Evolutionary conservation across 2,113 vertebrate species (phyloP).

Genomic region (Melanerpes aurifrons): DNA sequence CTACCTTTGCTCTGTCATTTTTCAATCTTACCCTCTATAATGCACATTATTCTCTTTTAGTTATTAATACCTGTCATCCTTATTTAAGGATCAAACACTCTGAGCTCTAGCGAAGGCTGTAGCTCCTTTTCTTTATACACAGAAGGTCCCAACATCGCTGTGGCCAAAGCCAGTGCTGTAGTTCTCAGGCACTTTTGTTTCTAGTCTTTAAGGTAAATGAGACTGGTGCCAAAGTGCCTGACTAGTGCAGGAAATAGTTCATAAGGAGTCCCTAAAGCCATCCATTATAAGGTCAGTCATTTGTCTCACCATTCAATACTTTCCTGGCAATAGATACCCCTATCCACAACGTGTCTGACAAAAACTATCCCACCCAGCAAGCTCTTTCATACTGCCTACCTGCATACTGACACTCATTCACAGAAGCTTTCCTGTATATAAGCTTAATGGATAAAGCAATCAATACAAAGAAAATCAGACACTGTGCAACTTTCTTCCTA

Average conservation of each 20-base stretch:
- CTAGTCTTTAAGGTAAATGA: accelerated
- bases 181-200: neutral
- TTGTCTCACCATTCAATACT: neutral
- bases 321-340: conserved; percentile 23
- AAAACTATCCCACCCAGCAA: neutral
- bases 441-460: conserved; percentile 51
- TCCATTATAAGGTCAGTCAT: conserved; percentile 15
- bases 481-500: neutral
- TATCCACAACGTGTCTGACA: neutral
- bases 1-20: neutral
- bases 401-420: neutral
- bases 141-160: neutral
- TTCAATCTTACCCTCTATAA: neutral
- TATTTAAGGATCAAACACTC: neutral
- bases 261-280: neutral
- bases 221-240: neutral
- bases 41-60: neutral
- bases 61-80: neutral
- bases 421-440: neutral
- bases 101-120: neutral
- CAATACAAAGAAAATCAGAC: conserved; percentile 23
- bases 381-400: neutral
- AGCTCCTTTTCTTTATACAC: neutral
- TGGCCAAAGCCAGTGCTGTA: neutral
- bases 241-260: neutral